Conservation (phyloP, 2,888 invertebrate genomes). For the Choreutis nemorana region DNA sequence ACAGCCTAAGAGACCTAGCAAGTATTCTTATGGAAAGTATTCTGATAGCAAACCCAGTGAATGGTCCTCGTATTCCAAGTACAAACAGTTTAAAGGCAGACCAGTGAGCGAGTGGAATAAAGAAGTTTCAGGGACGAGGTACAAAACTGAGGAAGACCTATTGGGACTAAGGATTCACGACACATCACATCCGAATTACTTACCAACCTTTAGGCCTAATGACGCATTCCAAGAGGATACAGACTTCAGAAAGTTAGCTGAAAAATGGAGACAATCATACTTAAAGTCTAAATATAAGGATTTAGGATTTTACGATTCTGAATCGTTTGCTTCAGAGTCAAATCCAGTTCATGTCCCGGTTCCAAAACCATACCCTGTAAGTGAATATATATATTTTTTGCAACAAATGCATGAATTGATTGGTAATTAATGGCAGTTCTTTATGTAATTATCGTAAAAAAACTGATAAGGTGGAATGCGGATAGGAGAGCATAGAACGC, state of each 20-base stretch:
- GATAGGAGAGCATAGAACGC: slow-evolving; percentile 44
- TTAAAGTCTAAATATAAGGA: slow-evolving; percentile 47
- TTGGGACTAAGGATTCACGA: slow-evolving; percentile 49
- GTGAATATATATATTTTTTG: slow-evolving; percentile 15
- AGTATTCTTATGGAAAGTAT: slow-evolving; percentile 24
- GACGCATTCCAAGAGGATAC: slow-evolving; percentile 29
- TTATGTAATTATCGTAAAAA: slow-evolving; percentile 40
- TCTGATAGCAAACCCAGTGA: slow-evolving; percentile 27
- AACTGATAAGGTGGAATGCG: slow-evolving; percentile 47
- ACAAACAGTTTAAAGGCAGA: slow-evolving; percentile 31
- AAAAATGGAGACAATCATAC: slow-evolving; percentile 53
- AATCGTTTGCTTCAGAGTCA: slow-evolving; percentile 39
- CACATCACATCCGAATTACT: slow-evolving; percentile 40
- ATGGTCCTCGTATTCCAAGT: slow-evolving; percentile 23
- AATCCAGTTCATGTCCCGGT: slow-evolving; percentile 44
- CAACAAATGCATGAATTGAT: slow-evolving; percentile 12
- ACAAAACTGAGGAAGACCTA: slow-evolving; percentile 54
- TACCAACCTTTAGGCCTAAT: slow-evolving; percentile 33
- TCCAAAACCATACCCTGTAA: slow-evolving; percentile 54
- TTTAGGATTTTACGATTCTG: slow-evolving; percentile 30
- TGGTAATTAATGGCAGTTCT: slow-evolving; percentile 9
- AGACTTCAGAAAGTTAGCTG: slow-evolving; percentile 43
- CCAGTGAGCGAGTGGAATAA: slow-evolving; percentile 37
- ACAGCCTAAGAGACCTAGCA: slow-evolving; percentile 36
- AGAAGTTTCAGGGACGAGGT: slow-evolving; percentile 32